Percentiles rank a stretch among this genome's conserved stretches.
Conservation (phyloP, 2,113 vertebrate genomes). For the Pholis gunnellus region DNA sequence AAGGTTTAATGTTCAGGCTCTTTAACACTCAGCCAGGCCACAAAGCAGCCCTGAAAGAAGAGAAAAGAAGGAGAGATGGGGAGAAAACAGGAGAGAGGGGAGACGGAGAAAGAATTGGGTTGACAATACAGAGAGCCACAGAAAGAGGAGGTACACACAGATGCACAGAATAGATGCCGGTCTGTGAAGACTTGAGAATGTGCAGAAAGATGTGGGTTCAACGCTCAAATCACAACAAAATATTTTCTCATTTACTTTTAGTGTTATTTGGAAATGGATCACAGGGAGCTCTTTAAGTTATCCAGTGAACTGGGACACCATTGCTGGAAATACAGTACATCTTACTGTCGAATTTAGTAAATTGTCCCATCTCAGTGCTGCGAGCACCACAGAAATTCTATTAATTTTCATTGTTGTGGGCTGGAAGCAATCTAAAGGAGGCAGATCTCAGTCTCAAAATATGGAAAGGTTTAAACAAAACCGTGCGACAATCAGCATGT, state of each 20-base stretch:
- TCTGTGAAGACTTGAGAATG: constrained; percentile 23
- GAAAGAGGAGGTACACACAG: constrained; percentile 24
- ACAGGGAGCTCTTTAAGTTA: constrained; percentile 11
- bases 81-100: constrained; percentile 19
- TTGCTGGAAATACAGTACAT: neutral
- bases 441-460: neutral
- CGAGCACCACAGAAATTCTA: neutral
- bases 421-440: neutral
- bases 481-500: neutral
- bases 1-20: constrained; percentile 67
- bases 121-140: constrained; percentile 30
- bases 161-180: neutral
- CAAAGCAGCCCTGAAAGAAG: constrained; percentile 51
- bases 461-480: neutral
- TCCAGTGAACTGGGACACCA: neutral
- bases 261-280: neutral
- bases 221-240: constrained; percentile 10
- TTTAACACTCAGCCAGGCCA: constrained; percentile 55
- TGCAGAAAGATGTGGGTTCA: constrained; percentile 29
- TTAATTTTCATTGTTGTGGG: neutral
- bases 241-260: neutral
- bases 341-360: constrained; percentile 8
- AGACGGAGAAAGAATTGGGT: constrained; percentile 28
- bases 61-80: constrained; percentile 19
- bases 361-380: neutral